Percentiles rank a stretch among this genome's conserved stretches.
These are phyloP conservation scores for Hydrolagus affinis DNA, from an alignment of 2,113 vertebrate species.

Conservation along the genomic window DNA sequence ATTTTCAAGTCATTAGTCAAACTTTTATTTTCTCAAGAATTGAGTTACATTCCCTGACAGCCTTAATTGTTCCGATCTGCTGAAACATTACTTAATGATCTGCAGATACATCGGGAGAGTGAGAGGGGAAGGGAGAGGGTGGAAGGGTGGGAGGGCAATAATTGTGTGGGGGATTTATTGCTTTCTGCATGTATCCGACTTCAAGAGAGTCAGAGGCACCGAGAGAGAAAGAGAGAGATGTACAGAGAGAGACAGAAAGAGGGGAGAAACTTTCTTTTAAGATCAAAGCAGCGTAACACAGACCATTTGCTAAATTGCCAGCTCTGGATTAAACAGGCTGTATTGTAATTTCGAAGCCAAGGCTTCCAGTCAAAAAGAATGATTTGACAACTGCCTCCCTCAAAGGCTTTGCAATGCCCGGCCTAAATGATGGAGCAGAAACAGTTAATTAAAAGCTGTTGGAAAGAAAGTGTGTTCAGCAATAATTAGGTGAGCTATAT, in stretches of 20 bases:
- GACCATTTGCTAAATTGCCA: conserved; percentile 65
- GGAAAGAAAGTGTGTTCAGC: conserved; percentile 41
- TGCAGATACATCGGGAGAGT: conserved; percentile 54
- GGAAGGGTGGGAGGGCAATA: too few species aligned
- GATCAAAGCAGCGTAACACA: conserved; percentile 64
- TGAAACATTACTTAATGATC: conserved; percentile 79
- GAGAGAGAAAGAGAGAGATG: too few species aligned
- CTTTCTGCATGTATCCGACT: conserved; percentile 59
- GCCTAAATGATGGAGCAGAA: conserved; percentile 48
- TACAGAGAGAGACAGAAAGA: too few species aligned
- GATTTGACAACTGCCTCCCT: conserved; percentile 41
- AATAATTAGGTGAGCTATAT: neutral
- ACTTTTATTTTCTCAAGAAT: conserved; percentile 54
- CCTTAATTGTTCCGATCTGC: conserved; percentile 70
- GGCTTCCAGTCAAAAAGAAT: conserved; percentile 43
- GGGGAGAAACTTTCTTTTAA: conserved; percentile 44
- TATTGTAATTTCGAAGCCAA: conserved; percentile 48
- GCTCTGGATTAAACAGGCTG: conserved; percentile 52
- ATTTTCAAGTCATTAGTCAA: conserved; percentile 79
- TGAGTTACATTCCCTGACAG: conserved; percentile 55
- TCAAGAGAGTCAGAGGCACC: conserved; percentile 47
- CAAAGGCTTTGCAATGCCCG: conserved; percentile 49
- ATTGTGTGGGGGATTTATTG: too few species aligned
- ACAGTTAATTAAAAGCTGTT: conserved; percentile 40
- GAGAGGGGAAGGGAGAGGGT: too few species aligned